These are phyloP conservation scores for Anthonomus grandis DNA, from an alignment of 1,140 invertebrate genomes.

Conservation along the genomic window DNA sequence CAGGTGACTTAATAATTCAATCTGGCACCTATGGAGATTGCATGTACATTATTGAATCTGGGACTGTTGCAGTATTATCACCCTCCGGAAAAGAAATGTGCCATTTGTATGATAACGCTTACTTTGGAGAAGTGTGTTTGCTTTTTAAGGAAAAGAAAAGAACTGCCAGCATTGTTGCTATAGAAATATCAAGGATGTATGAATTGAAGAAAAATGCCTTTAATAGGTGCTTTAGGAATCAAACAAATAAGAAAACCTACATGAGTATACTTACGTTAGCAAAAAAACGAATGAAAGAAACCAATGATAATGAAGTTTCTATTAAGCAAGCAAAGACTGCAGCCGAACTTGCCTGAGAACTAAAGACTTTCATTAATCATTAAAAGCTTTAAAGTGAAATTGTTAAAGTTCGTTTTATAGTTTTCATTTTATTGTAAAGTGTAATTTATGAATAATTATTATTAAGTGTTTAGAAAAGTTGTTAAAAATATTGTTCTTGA, in stretches of 20 bases:
- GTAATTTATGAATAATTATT: too few relatives aligned
- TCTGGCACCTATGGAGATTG: conserved; percentile 56
- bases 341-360: too few relatives aligned
- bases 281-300: conserved; percentile 30
- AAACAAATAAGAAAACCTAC: conserved; percentile 27
- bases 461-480: too few relatives aligned
- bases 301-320: conserved; percentile 31
- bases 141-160: conserved; percentile 53
- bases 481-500: too few relatives aligned
- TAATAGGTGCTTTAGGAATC: conserved; percentile 27
- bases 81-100: conserved; percentile 55
- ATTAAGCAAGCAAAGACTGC: too few relatives aligned
- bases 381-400: too few relatives aligned
- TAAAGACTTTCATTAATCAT: too few relatives aligned
- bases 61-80: conserved; percentile 58
- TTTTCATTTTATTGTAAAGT: too few relatives aligned
- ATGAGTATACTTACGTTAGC: conserved; percentile 31
- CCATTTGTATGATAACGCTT: conserved; percentile 42
- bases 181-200: conserved; percentile 57
- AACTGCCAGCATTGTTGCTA: conserved; percentile 52
- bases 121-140: conserved; percentile 47
- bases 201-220: conserved; percentile 52
- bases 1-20: conserved; percentile 50
- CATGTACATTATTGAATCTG: conserved; percentile 59
- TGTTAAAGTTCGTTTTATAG: too few relatives aligned